Evolutionary conservation across 2,888 invertebrate species (phyloP), one percentile per base, ranked within the genome.

Genomic region (Drosophila mimica): DNA sequence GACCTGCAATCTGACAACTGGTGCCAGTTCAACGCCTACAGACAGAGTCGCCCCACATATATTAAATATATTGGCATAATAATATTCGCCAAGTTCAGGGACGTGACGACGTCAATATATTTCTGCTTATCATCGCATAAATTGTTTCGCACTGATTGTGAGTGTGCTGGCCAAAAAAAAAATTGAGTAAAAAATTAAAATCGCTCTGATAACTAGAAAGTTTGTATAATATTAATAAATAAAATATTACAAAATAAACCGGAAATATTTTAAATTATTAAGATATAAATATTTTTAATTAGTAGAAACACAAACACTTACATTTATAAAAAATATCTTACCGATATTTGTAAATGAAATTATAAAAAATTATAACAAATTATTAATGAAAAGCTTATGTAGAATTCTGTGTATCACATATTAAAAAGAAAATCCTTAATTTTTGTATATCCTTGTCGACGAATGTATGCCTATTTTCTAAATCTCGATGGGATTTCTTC

Each of bases 81-180:
- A 56, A 38, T 38, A 28, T 38, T 38, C 13, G 43, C 6, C 93
- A 95, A 95, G 89, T 88, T 87, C 82, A 82, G 57, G 87, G 72
- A 66, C 72, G 38, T 64, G 40, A 11, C 51, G 63, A 75, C 79
- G 63, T 59, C 53, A 53, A 33, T 46, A 60, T 15, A 36, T 34
- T 69, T 58, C 5, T 53, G 70, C 78, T 81, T 78, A 83, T 86
- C 84, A 63, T 25, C 2, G 25, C 52, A 31, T 30, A 33, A 49
- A 40, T 48, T 20, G 49, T 9, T 17, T 13, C 43, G 48, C 57
- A 34, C 59, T 43, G 63, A 60, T 73, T 67, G 49, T 17, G 20
- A 28, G 13, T 31, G 28, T 25, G 25, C 46, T 25, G 20, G 4
- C 1, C 34, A 20, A 5, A 43, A n/a, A n/a, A n/a, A n/a, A n/a